Conservation (phyloP, 1,140 invertebrate genomes). For the Tribolium madens region DNA sequence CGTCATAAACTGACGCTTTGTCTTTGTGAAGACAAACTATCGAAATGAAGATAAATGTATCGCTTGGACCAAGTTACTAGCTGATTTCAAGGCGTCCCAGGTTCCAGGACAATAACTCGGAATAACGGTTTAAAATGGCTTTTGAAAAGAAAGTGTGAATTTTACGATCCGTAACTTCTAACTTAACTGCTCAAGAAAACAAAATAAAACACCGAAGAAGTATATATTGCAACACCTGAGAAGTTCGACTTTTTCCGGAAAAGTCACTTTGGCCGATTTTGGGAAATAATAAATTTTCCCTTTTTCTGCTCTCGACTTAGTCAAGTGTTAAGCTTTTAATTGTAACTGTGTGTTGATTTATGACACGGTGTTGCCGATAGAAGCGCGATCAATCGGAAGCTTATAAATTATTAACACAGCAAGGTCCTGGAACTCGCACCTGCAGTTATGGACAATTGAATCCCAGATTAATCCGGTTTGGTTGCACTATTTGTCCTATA, state of each 20-base stretch:
- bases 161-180: slow-evolving; percentile 10
- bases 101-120: slow-evolving; percentile 1
- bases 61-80: background rate
- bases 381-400: background rate
- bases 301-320: background rate
- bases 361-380: background rate
- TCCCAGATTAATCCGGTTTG: background rate
- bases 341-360: slow-evolving; percentile 1
- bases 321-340: slow-evolving; percentile 26
- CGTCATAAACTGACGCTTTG: background rate
- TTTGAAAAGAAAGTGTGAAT: slow-evolving; percentile 1
- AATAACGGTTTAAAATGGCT: slow-evolving; percentile 19
- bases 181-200: background rate
- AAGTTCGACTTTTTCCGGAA: background rate
- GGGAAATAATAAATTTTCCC: background rate
- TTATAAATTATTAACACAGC: background rate
- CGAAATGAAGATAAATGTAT: background rate
- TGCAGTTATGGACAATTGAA: slow-evolving; percentile 9
- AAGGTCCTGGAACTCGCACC: background rate
- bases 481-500: background rate
- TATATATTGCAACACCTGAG: slow-evolving; percentile 5
- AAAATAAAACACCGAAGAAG: slow-evolving; percentile 11
- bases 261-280: background rate
- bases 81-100: background rate
- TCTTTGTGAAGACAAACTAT: slow-evolving; percentile 3